Base-by-base conservation (phyloP, 2,797 vertebrate species). In the Chaetophractus vellerosus region DNA sequence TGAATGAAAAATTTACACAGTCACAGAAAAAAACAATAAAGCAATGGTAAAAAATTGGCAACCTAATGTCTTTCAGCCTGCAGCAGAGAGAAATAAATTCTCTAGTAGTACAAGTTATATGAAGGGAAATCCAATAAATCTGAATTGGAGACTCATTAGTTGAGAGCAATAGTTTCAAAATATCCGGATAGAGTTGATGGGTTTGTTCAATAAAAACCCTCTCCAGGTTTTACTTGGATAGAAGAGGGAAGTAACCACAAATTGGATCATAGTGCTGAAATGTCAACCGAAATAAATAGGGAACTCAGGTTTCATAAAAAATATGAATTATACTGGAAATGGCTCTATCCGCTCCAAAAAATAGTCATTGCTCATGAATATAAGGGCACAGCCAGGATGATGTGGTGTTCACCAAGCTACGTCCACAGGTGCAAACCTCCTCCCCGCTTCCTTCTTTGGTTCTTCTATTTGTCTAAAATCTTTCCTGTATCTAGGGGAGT, bases 21-120 rank as follows among this genome's bases (percentile, higher is more conserved):
- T 75, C 41, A 52, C 63, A 96, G 91, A 64, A 88, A 80, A 80
- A 89, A 96, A 89, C 96, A 91, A 84, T 63, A 96, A 96, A 94
- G 78, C 50, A 50, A 18, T 45, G 57, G 41, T 80, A 95, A 80
- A 91, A 95, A 87, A 57, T 0, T 57, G 83, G 80, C 84, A 96
- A 89, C 5, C 71, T 31, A 57, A 86, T 48, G 16, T 52, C 57
- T 72, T 88, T 95, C 76, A 64, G 74, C 50, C 57, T 76, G 23
- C 8, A 45, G 66, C 15, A 66, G 75, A 74, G 50, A 81, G 83
- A 90, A 93, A 88, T 90, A 94, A 88, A 92, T 89, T 75, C 55
- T 88, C 71, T 59, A 19, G 31, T 2, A 82, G 82, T 64, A 59
- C 84, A 93, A 95, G 50, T 24, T 90, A 93, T 33, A 79, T 3